phyloP scores from a whole-genome alignment of 2,113 vertebrate species.

The Pelobates fuscus region DNA sequence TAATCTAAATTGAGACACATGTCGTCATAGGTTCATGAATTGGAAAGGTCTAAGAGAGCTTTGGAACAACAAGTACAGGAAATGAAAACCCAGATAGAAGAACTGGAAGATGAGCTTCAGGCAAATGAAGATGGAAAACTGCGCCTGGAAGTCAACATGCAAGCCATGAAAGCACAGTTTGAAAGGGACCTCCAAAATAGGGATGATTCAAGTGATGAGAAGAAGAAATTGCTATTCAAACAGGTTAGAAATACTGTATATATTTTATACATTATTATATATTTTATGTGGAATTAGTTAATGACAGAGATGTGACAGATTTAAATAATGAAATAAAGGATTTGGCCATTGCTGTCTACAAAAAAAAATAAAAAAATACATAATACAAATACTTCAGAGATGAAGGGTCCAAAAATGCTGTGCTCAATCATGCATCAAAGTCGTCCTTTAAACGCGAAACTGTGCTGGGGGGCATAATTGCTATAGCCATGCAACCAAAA shows the following conservation, averaged over 20 bases:
- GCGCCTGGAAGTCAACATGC: slow-evolving; percentile 65
- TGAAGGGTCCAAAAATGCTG: no score
- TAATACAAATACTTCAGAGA: no score
- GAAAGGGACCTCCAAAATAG: slow-evolving; percentile 66
- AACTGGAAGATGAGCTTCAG: slow-evolving; percentile 67
- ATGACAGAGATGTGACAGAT: no score
- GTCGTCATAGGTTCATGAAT: slow-evolving; percentile 78
- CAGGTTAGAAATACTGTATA: slow-evolving; percentile 54
- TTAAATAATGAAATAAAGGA: no score
- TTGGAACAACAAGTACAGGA: slow-evolving; percentile 78
- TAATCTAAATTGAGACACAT: neutral
- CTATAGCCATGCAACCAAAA: no score
- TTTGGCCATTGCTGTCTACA: no score
- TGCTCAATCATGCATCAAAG: no score
- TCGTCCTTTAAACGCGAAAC: no score
- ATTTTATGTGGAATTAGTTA: no score
- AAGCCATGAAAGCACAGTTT: slow-evolving; percentile 63
- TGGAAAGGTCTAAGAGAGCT: slow-evolving; percentile 75
- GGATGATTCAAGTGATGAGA: slow-evolving; percentile 61
- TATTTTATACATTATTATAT: no score
- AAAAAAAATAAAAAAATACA: no score
- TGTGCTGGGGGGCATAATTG: no score
- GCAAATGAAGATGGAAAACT: slow-evolving; percentile 65
- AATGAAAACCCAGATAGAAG: slow-evolving; percentile 73
- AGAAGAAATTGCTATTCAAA: slow-evolving; percentile 63